Evolutionary conservation across 2,797 vertebrate species (phyloP), one percentile per base, ranked within the genome.

Genomic region (Nyctalus aviator): DNA sequence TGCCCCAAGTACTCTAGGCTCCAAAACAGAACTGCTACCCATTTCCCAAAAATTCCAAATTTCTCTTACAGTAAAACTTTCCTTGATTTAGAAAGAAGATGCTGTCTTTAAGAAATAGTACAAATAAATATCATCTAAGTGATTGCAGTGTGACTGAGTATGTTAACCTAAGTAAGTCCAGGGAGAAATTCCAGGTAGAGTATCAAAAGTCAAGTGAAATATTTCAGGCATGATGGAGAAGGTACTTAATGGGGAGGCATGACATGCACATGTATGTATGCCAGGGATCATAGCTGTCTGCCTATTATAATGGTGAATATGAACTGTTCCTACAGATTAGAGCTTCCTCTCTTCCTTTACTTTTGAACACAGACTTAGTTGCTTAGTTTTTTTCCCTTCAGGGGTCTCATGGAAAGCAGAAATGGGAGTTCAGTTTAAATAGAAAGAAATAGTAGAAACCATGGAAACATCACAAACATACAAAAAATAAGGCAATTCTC

Each of bases 21-120:
- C 41, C 41, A 90, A 44, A 88, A 76, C 59, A 64, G 18, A 90
- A 83, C 14, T 57, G 20, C 12, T 95, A 92, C 44, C 30, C 21
- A 55, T 50, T 82, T 72, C 12, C 32, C 44, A 15, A 20, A 88
- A 82, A 73, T 68, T 73, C 53, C 12, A 48, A 75, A 8, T 68
- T 92, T 64, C 55, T 94, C 68, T 77, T 85, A 75, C 20, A 68
- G 21, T 50, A 79, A 92, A 94, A n/a, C n/a, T 20, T 59, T 32
- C 30, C 32, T 90, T 90, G 84, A 87, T 55, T 90, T 84, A 79
- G 75, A 73, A 95, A 76, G 41, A 87, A 82, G 23, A 94, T 41
- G 55, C 46, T 73, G 21, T 82, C 64, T 87, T 93, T 53, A 81
- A 86, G 27, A 78, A 35, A 35, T 20, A 69, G 57, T 32, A 95